These are phyloP conservation scores for Drosophila athabasca DNA, from an alignment of 1,140 invertebrate genomes.

Conservation along the genomic window DNA sequence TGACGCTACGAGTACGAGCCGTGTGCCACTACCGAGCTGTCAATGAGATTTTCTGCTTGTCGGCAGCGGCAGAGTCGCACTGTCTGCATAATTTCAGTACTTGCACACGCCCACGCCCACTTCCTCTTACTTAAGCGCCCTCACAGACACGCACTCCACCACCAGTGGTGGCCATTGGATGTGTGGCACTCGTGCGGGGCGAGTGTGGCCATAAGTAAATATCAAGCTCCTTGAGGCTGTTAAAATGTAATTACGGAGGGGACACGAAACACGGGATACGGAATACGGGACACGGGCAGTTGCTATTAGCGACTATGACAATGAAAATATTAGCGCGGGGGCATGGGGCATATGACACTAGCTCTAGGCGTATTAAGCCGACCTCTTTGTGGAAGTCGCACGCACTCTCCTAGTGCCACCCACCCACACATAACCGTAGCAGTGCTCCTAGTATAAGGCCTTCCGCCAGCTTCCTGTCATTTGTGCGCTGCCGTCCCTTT, in stretches of 20 bases:
- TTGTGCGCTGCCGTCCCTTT: conserved; percentile 57
- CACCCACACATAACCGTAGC: neutral
- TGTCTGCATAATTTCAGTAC: conserved; percentile 56
- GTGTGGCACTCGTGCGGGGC: conserved; percentile 21
- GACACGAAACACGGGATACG: conserved; percentile 29
- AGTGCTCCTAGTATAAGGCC: conserved; percentile 2
- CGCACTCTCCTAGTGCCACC: conserved; percentile 2
- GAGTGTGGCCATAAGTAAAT: conserved; percentile 58
- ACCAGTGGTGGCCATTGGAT: neutral
- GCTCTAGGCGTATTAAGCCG: conserved; percentile 39
- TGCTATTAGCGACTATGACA: conserved; percentile 76
- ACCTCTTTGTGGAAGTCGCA: conserved; percentile 38
- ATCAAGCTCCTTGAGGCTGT: conserved; percentile 66
- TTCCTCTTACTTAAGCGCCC: conserved; percentile 46
- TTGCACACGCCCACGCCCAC: conserved; percentile 61
- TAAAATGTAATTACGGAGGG: conserved; percentile 71
- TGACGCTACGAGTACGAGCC: conserved; percentile 45
- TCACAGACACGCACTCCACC: conserved; percentile 16
- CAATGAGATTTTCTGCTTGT: conserved; percentile 64
- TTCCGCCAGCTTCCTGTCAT: conserved; percentile 52
- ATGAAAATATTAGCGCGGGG: conserved; percentile 62
- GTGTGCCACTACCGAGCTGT: conserved; percentile 66
- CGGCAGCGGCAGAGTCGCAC: conserved; percentile 26
- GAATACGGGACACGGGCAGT: conserved; percentile 44
- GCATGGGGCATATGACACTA: neutral